phyloP scores from a whole-genome alignment of 2,113 vertebrate species.

The Cyanoderma ruficeps region DNA sequence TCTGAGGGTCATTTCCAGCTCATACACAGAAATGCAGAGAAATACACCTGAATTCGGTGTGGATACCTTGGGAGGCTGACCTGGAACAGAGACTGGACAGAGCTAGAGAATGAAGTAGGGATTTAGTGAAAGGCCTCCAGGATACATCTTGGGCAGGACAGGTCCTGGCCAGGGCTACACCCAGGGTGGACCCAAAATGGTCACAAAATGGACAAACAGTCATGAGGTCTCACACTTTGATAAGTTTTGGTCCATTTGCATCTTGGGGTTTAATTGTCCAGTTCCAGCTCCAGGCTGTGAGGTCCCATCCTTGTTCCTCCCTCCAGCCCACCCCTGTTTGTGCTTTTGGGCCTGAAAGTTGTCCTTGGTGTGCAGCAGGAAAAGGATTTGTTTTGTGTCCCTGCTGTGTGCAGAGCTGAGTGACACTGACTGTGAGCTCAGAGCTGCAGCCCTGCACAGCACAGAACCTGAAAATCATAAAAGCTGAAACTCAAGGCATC shows the following conservation, averaged over 20 bases:
- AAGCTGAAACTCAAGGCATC: neutral
- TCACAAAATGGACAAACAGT: neutral
- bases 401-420: neutral
- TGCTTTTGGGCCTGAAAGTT: neutral
- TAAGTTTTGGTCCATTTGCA: neutral
- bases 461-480: neutral
- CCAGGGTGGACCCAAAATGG: neutral
- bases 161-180: neutral
- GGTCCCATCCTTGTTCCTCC: neutral
- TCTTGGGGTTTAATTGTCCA: neutral
- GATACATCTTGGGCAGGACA: neutral
- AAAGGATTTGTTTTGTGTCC: neutral
- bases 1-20: neutral
- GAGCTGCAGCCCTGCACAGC: neutral
- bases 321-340: neutral
- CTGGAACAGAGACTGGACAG: neutral
- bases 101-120: neutral
- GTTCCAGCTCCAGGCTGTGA: neutral
- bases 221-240: neutral
- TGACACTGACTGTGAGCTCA: neutral
- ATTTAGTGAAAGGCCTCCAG: neutral
- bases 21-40: neutral
- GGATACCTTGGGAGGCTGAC: neutral
- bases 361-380: neutral
- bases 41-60: neutral